phyloP scores from a whole-genome alignment of 2,888 invertebrate species.

The Rhagonycha fulva region DNA sequence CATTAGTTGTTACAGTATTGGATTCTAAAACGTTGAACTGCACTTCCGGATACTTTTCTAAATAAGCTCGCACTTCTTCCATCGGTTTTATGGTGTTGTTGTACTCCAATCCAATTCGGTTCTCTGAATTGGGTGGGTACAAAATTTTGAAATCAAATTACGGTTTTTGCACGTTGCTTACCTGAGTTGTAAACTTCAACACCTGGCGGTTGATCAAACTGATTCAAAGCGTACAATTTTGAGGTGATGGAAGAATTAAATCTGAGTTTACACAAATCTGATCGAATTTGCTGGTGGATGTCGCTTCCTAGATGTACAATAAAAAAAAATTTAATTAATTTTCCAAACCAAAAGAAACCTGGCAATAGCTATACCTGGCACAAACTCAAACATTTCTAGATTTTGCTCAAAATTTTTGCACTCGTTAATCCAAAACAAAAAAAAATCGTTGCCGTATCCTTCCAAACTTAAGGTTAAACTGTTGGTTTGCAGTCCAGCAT shows the following conservation, averaged over 20 bases:
- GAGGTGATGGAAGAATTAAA: constrained; percentile 71
- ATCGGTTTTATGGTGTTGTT: constrained; percentile 45
- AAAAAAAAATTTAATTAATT: too few relatives aligned
- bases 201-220: constrained; percentile 73
- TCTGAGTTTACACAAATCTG: constrained; percentile 69
- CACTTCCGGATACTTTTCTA: constrained; percentile 45
- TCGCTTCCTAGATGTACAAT: constrained; percentile 25
- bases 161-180: constrained; percentile 41
- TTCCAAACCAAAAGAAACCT: too few relatives aligned
- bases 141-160: background rate
- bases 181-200: constrained; percentile 73
- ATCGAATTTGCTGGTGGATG: constrained; percentile 40
- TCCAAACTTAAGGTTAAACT: constrained; percentile 63
- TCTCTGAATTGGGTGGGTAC: constrained; percentile 40
- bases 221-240: constrained; percentile 68
- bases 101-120: constrained; percentile 44
- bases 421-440: constrained; percentile 77
- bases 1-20: background rate
- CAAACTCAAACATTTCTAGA: constrained; percentile 60
- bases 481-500: constrained; percentile 64
- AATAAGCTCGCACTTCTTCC: constrained; percentile 47
- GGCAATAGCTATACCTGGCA: constrained; percentile 40
- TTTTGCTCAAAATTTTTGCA: constrained; percentile 59
- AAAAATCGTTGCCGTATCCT: constrained; percentile 74
- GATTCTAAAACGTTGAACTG: constrained; percentile 8